A percentile compares a stretch with the other conserved stretches of the same genome.
Conservation (phyloP, 2,797 vertebrate genomes). For the Cheirogaleus major region DNA sequence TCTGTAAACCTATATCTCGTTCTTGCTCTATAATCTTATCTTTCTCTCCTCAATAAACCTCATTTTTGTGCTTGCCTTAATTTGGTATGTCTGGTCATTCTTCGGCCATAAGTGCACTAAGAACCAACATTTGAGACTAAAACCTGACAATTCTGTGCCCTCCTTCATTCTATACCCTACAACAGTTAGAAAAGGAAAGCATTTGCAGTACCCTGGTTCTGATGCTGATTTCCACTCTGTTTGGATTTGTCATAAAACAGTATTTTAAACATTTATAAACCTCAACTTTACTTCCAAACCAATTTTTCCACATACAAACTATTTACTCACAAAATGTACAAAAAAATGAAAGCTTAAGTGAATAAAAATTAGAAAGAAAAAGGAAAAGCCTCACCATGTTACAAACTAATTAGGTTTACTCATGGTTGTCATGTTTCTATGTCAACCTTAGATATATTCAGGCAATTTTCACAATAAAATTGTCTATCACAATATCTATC, state of each 20-base stretch:
- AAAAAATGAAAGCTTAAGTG: neutral
- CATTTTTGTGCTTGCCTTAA: too few species aligned
- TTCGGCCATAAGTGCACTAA: too few species aligned
- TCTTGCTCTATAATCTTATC: too few species aligned
- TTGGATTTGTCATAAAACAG: neutral
- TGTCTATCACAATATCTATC: conserved; percentile 48
- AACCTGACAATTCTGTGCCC: too few species aligned
- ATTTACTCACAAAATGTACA: conserved; percentile 18
- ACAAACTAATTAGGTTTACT: conserved; percentile 44
- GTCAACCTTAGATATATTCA: conserved; percentile 34
- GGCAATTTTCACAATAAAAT: conserved; percentile 58
- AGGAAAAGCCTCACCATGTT: neutral
- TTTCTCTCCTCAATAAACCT: too few species aligned
- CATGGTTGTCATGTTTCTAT: neutral
- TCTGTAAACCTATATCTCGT: too few species aligned
- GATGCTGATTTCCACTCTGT: neutral
- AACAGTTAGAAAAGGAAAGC: neutral
- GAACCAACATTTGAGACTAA: too few species aligned
- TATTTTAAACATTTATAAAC: conserved; percentile 30
- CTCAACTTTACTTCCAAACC: conserved; percentile 3
- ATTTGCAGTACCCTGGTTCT: neutral
- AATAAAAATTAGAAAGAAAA: conserved; percentile 16
- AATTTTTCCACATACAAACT: neutral
- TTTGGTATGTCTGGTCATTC: too few species aligned
- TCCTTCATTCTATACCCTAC: neutral